A percentile compares a stretch with the other conserved stretches of the same genome.
phyloP scores from a whole-genome alignment of 2,888 invertebrate genomes.

The Phanerotoma sp. region DNA sequence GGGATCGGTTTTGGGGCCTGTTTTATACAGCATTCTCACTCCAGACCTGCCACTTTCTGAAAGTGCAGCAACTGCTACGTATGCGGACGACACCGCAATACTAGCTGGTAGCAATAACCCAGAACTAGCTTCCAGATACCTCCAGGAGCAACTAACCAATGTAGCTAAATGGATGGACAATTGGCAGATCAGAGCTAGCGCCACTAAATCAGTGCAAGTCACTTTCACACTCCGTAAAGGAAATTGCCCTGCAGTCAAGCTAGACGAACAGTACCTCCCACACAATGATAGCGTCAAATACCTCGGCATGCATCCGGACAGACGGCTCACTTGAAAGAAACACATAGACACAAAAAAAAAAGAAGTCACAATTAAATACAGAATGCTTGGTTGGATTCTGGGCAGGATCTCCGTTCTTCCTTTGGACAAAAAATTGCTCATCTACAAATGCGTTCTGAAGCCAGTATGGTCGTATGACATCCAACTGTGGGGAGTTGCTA shows the following conservation, averaged over 20 bases:
- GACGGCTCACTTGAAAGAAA: constrained; percentile 26
- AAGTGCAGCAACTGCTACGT: constrained; percentile 1
- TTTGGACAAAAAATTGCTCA: constrained; percentile 9
- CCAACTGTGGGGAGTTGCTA: neutral
- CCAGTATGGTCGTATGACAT: constrained; percentile 16
- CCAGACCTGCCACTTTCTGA: constrained; percentile 1
- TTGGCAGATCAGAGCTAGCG: constrained; percentile 36
- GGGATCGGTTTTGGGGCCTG: constrained; percentile 13
- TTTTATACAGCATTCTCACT: constrained; percentile 9
- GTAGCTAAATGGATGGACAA: constrained; percentile 31
- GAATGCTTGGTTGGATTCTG: constrained; percentile 20
- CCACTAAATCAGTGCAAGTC: constrained; percentile 35
- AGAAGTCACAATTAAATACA: too few species aligned
- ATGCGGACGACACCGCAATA: constrained; percentile 17
- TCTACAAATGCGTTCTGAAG: constrained; percentile 20
- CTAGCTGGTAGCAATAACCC: neutral
- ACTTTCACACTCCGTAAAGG: constrained; percentile 33
- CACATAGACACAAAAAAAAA: too few species aligned
- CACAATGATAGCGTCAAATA: constrained; percentile 30
- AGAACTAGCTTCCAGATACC: neutral
- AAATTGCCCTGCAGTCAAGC: constrained; percentile 9
- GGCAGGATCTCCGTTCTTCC: constrained; percentile 12
- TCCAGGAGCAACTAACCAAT: neutral
- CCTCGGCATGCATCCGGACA: constrained; percentile 34
- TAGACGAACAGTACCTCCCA: constrained; percentile 28